phyloP scores from a whole-genome alignment of 1,140 invertebrate genomes.

The Whitmania pigra region DNA sequence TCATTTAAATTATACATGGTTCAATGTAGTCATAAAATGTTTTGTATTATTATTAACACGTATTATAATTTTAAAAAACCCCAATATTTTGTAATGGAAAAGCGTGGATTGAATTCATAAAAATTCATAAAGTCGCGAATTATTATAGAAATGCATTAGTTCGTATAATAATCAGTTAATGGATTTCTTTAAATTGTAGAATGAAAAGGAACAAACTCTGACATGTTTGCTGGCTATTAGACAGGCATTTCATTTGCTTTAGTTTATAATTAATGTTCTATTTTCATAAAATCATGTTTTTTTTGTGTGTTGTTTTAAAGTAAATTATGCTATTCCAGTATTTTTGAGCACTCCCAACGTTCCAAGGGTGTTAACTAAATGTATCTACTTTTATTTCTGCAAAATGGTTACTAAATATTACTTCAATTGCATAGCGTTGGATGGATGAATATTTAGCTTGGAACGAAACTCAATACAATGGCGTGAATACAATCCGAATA shows the following conservation, averaged over 20 bases:
- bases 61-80: too few relatives aligned
- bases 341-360: too few relatives aligned
- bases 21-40: too few relatives aligned
- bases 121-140: neutral
- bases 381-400: too few relatives aligned
- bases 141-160: neutral
- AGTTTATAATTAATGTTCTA: too few relatives aligned
- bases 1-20: too few relatives aligned
- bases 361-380: neutral
- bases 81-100: too few relatives aligned
- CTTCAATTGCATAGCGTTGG: constrained; percentile 30
- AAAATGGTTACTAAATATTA: neutral
- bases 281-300: too few relatives aligned
- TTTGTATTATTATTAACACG: too few relatives aligned
- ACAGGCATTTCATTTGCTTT: constrained; percentile 21
- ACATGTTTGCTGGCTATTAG: constrained; percentile 24
- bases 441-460: constrained; percentile 39
- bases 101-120: neutral
- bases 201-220: constrained; percentile 27
- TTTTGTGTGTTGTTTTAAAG: too few relatives aligned
- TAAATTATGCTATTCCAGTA: too few relatives aligned
- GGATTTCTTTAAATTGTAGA: constrained; percentile 18
- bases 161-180: too few relatives aligned
- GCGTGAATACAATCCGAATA: constrained; percentile 36
- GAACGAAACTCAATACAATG: constrained; percentile 37